These are phyloP conservation scores for Macroglossus sobrinus DNA, from an alignment of 2,113 vertebrate species.

Conservation along the genomic window DNA sequence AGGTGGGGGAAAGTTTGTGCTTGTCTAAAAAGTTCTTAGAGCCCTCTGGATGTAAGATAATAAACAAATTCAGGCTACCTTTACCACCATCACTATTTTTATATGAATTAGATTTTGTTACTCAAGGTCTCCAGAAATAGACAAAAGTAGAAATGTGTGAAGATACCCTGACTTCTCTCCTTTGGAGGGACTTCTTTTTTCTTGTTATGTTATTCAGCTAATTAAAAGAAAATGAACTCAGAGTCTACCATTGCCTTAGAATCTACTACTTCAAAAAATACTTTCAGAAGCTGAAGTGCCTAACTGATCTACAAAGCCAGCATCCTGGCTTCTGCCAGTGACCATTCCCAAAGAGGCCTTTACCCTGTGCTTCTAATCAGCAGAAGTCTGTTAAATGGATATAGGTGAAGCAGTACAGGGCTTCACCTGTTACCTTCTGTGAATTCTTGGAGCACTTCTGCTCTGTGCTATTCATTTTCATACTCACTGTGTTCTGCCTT, in stretches of 20 bases:
- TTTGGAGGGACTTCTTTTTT: background rate
- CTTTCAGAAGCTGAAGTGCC: background rate
- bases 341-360: background rate
- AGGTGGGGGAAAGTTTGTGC: background rate
- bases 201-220: conserved; percentile 26
- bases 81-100: background rate
- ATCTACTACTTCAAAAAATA: background rate
- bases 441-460: background rate
- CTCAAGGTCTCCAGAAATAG: conserved; percentile 42
- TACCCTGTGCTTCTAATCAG: background rate
- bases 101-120: background rate
- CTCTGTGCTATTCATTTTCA: fast-evolving
- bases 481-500: background rate
- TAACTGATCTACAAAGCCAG: background rate
- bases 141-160: conserved; percentile 42
- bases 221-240: conserved; percentile 49
- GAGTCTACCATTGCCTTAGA: background rate
- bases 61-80: background rate
- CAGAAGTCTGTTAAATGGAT: background rate
- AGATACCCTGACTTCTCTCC: background rate
- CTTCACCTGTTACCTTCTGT: background rate
- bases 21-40: background rate
- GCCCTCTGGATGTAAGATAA: background rate
- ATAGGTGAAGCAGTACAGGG: background rate
- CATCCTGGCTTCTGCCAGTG: background rate